These are phyloP conservation scores for Cebus imitator DNA, from an alignment of 2,113 vertebrate species.

Conservation along the genomic window DNA sequence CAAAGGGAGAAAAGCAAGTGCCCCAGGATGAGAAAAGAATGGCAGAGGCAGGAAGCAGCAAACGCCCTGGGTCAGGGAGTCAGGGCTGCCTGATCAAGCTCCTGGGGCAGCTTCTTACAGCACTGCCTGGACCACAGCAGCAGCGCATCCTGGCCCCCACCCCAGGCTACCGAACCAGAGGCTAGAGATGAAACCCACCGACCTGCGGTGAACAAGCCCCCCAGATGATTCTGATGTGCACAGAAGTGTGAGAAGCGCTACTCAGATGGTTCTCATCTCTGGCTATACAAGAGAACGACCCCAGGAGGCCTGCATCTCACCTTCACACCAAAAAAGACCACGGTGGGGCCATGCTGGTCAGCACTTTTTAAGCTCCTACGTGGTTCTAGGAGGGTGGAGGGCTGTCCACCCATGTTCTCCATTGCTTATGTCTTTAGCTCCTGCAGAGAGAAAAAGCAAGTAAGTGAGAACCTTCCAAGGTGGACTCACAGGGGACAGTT, in stretches of 20 bases:
- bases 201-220: too few species aligned
- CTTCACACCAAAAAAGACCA: background rate
- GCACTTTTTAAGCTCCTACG: accelerated
- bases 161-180: background rate
- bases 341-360: accelerated
- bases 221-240: background rate
- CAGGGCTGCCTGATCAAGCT: accelerated
- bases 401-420: accelerated
- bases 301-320: background rate
- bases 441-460: background rate
- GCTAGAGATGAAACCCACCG: accelerated
- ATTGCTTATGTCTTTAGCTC: background rate
- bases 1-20: background rate
- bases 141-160: background rate
- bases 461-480: background rate
- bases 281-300: accelerated
- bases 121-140: background rate
- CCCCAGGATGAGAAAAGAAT: background rate
- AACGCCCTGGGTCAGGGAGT: background rate
- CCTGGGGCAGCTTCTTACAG: background rate
- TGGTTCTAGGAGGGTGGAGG: background rate
- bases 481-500: background rate
- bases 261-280: background rate
- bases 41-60: background rate
- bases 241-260: accelerated